Conservation (phyloP, 1,140 invertebrate species). For the Aphelinus atriplicis region DNA sequence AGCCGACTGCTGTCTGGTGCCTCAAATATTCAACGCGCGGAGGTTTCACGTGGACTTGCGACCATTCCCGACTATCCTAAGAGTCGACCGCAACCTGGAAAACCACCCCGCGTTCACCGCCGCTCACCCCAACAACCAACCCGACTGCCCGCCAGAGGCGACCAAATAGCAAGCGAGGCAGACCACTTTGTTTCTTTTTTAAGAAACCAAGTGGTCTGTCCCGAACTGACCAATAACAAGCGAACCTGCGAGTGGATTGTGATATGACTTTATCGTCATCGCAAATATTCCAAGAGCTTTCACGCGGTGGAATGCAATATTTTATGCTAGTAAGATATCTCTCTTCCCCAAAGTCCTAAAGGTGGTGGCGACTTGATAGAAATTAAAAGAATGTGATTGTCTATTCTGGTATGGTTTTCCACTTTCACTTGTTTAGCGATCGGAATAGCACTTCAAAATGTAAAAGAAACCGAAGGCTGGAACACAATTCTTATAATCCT, state of each 20-base stretch:
- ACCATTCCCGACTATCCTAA: slow-evolving; percentile 87
- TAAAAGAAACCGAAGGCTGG: slow-evolving; percentile 16
- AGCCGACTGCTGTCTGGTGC: slow-evolving; percentile 94
- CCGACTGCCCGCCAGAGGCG: slow-evolving; percentile 88
- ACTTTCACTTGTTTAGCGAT: slow-evolving; percentile 51
- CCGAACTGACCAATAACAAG: not conserved
- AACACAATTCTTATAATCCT: slow-evolving; percentile 21
- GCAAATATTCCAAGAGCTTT: too few species aligned
- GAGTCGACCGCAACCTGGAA: slow-evolving; percentile 87
- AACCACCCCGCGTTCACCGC: slow-evolving; percentile 88
- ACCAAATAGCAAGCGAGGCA: slow-evolving; percentile 75
- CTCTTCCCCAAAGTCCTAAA: too few species aligned
- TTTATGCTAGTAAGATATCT: too few species aligned
- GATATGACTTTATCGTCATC: too few species aligned
- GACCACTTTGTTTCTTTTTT: slow-evolving; percentile 66
- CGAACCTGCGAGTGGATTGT: not conserved
- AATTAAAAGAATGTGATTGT: too few species aligned
- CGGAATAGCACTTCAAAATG: slow-evolving; percentile 33
- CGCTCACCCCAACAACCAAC: slow-evolving; percentile 88
- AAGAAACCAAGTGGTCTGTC: slow-evolving; percentile 42
- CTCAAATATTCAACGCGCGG: slow-evolving; percentile 91
- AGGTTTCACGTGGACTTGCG: slow-evolving; percentile 92
- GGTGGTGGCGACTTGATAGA: too few species aligned
- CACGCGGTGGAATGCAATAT: too few species aligned
- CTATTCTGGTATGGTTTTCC: not conserved